Evolutionary conservation across 2,797 vertebrate genomes (phyloP).

Genomic region (Aldrovandia affinis): DNA sequence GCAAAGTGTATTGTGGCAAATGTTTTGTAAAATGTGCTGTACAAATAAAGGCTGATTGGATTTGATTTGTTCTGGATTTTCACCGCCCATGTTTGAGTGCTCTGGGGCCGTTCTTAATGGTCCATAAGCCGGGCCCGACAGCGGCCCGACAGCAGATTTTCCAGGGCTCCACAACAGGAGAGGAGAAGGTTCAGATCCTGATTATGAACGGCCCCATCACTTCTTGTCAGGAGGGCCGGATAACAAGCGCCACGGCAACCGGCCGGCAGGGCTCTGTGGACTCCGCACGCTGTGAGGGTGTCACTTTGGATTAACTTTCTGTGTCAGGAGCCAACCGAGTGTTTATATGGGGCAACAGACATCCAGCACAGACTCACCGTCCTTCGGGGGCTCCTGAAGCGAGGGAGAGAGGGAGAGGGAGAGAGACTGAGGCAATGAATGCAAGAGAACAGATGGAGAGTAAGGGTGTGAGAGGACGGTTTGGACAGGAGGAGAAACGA

Average conservation of each 20-base stretch:
- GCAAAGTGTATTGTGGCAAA: too few relatives aligned
- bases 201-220: not conserved
- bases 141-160: not conserved
- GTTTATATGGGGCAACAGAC: slow-evolving; percentile 49
- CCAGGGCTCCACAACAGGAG: too few relatives aligned
- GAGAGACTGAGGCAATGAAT: slow-evolving; percentile 13
- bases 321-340: slow-evolving; percentile 36
- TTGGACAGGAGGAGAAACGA: not conserved
- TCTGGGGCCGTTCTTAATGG: too few relatives aligned
- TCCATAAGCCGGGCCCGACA: not conserved
- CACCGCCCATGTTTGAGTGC: too few relatives aligned
- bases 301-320: slow-evolving; percentile 60
- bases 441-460: not conserved
- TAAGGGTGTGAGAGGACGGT: slow-evolving; percentile 4
- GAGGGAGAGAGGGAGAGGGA: slow-evolving; percentile 3
- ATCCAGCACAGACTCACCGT: slow-evolving; percentile 36
- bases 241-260: not conserved
- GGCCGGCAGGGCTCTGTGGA: not conserved
- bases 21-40: too few relatives aligned
- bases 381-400: slow-evolving; percentile 26
- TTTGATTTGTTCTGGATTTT: too few relatives aligned
- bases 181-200: not conserved
- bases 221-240: not conserved
- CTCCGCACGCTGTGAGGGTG: slow-evolving; percentile 47
- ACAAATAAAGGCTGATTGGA: too few relatives aligned